Conservation (phyloP, 2,113 vertebrate species). For the Xyrauchen texanus region DNA sequence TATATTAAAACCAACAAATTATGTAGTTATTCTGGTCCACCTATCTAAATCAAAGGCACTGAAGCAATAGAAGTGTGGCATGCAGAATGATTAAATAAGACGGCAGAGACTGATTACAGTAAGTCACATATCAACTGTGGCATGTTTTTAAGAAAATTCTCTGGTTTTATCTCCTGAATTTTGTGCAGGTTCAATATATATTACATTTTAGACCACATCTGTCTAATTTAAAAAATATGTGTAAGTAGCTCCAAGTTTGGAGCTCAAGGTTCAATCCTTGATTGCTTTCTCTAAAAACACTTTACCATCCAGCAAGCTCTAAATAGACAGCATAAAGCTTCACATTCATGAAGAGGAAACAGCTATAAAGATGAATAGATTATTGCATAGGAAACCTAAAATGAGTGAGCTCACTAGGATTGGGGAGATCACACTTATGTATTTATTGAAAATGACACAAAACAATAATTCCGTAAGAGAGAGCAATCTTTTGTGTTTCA, state of each 20-base stretch:
- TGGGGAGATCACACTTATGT: not conserved
- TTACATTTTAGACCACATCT: not conserved
- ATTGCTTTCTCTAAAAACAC: not conserved
- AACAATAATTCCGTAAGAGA: not conserved
- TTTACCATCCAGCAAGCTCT: not conserved
- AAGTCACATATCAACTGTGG: conserved; percentile 25
- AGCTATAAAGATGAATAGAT: conserved; percentile 29
- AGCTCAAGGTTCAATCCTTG: not conserved
- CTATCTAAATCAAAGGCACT: conserved; percentile 68
- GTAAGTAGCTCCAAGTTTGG: not conserved
- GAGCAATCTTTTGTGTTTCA: not conserved
- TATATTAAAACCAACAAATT: conserved; percentile 15
- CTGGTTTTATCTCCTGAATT: not conserved
- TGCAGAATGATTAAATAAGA: conserved; percentile 13
- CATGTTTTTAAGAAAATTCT: conserved; percentile 1
- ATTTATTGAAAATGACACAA: not conserved
- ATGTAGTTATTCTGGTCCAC: conserved; percentile 37
- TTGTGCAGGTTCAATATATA: conserved; percentile 3
- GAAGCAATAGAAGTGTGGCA: conserved; percentile 35
- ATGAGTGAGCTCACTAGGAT: conserved; percentile 4
- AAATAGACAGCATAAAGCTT: conserved; percentile 55
- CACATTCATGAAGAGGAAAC: conserved; percentile 45
- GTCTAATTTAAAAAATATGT: not conserved
- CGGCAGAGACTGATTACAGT: not conserved
- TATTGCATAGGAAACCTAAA: conserved; percentile 69